Conservation (phyloP, 1,140 invertebrate species). For the Drosophila tristis region DNA sequence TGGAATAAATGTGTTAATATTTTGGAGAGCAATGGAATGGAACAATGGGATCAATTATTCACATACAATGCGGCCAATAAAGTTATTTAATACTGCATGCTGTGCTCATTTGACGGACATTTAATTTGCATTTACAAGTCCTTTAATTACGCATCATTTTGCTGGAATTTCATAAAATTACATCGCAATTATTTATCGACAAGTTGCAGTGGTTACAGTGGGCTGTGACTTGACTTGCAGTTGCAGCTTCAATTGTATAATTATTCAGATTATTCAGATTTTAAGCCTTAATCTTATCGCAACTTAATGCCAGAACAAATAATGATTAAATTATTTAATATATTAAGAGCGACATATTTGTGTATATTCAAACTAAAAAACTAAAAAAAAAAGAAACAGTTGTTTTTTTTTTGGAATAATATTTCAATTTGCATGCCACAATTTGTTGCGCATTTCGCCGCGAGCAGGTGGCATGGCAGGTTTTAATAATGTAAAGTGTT, state of each 20-base stretch:
- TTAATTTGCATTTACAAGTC: constrained; percentile 20
- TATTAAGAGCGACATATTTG: too few relatives aligned
- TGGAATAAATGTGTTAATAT: neutral
- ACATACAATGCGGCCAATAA: constrained; percentile 24
- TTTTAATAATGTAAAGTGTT: constrained; percentile 48
- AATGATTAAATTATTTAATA: too few relatives aligned
- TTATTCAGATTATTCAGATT: too few relatives aligned
- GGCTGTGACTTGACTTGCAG: constrained; percentile 19
- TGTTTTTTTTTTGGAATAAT: too few relatives aligned
- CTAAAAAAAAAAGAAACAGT: too few relatives aligned
- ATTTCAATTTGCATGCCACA: neutral
- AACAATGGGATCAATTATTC: constrained; percentile 21
- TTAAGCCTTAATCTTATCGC: too few relatives aligned
- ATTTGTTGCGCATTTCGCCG: constrained; percentile 10
- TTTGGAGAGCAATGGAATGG: too few relatives aligned
- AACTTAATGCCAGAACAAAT: too few relatives aligned
- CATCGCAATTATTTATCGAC: constrained; percentile 44
- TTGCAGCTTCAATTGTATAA: constrained; percentile 1
- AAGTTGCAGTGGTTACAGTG: constrained; percentile 19
- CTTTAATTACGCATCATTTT: constrained; percentile 36
- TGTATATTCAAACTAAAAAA: too few relatives aligned
- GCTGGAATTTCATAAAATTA: constrained; percentile 19
- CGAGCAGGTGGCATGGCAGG: constrained; percentile 11
- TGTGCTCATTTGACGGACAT: constrained; percentile 51
- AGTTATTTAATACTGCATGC: constrained; percentile 10